Evolutionary conservation across 2,888 invertebrate species (phyloP).

Genomic region (Agrochola litura): DNA sequence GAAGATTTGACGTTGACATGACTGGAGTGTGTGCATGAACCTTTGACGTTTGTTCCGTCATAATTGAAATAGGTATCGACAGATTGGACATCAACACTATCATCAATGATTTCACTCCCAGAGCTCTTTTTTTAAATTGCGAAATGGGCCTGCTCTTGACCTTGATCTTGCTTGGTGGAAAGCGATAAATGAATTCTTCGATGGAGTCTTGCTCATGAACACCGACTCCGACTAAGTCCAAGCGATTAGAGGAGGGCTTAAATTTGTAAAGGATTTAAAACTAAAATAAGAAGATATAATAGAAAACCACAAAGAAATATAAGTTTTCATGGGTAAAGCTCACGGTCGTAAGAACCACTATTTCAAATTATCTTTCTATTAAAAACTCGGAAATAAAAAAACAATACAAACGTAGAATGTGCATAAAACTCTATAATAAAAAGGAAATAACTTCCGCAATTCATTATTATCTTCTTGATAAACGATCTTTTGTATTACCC

Average conservation of each 20-base stretch:
- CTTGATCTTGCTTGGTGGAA: too few relatives aligned
- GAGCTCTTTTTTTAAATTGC: background rate
- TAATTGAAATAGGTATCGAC: background rate
- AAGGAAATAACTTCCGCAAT: constrained; percentile 45
- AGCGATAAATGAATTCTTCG: too few relatives aligned
- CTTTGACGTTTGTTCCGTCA: background rate
- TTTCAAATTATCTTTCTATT: background rate
- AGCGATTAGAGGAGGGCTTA: background rate
- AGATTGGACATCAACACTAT: background rate
- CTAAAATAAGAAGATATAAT: background rate
- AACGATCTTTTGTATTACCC: constrained; percentile 40
- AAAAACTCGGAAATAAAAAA: constrained; percentile 29
- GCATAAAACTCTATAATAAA: constrained; percentile 42
- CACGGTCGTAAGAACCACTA: background rate
- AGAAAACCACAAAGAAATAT: background rate
- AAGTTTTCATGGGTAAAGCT: background rate
- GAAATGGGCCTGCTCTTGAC: too few relatives aligned
- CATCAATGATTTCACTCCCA: background rate
- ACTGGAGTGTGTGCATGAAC: too few relatives aligned
- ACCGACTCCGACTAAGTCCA: background rate
- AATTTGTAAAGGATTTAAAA: background rate
- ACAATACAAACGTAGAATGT: constrained; percentile 25
- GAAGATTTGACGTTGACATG: too few relatives aligned
- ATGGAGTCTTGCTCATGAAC: background rate
- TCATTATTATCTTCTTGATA: constrained; percentile 38